Evolutionary conservation across 1,140 invertebrate species (phyloP), one percentile per base, ranked within the genome.

Genomic region (Apis dorsata): DNA sequence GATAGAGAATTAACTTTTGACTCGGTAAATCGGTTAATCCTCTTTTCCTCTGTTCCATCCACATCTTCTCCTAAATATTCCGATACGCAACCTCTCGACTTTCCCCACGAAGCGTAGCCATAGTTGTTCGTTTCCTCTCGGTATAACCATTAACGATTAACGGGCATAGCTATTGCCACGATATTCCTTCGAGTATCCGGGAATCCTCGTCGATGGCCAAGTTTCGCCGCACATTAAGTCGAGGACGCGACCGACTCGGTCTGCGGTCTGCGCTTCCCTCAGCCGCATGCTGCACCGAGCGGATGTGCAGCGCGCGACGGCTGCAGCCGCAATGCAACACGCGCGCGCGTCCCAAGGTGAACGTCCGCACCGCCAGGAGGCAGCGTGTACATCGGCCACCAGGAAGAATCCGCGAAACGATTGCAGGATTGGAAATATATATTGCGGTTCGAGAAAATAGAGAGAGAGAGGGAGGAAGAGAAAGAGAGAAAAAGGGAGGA

Each of bases 251-350:
- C n/a, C 19, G 49, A 53, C 7, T 77, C 12, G 21, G 65, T 49
- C 65, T 62, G 65, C 73, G 66, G 73, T 65, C 71, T 13, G 53
- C 8, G 44, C 24, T 59, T 17, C 57, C 34, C 15, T 62, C 24
- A 28, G 71, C 69, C 78, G 70, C 70, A 71, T 59, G 21, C 71
- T 86, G 60, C 55, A 74, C 63, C 77, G 71, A 55, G 51, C 28
- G 73, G 77, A 73, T 72, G 60, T 82, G 70, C 70, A 65, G 19
- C 65, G 63, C 13, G 66, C 78, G 73, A 62, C 63, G 63, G 53
- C 69, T 82, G 63, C 69, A 86, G 69, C 78, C 79, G 74, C 79
- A 80, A 85, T 86, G 84, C 84, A 86, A 86, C 74, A 83, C 84
- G 73, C 70, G 65, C 62, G 79, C 60, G 68, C 62, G 68, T 72